These are phyloP conservation scores for Enteromius unitaeniatus DNA, from an alignment of 2,797 vertebrate genomes.

Conservation along the genomic window DNA sequence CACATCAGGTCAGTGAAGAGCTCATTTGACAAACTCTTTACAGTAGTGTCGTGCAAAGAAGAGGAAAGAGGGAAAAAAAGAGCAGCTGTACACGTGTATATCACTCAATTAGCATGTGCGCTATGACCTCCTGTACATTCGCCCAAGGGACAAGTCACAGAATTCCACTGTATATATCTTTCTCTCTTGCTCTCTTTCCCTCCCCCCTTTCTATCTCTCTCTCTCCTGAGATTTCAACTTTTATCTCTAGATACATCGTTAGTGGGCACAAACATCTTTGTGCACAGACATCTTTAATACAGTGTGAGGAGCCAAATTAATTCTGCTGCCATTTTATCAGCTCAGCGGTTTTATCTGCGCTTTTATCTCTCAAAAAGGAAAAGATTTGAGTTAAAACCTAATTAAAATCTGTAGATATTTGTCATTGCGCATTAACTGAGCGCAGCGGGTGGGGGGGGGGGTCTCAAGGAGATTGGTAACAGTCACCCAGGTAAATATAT, in stretches of 20 bases:
- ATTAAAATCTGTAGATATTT: slow-evolving; percentile 42
- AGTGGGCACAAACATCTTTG: slow-evolving; percentile 43
- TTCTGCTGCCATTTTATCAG: slow-evolving; percentile 41
- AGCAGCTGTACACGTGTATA: slow-evolving; percentile 40
- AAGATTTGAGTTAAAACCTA: slow-evolving; percentile 42
- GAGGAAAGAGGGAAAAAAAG: background rate
- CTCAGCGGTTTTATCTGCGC: slow-evolving; percentile 30
- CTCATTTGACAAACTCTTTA: slow-evolving; percentile 18
- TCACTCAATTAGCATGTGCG: slow-evolving; percentile 54
- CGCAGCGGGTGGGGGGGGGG: background rate
- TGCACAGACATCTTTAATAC: slow-evolving; percentile 29
- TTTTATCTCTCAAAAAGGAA: slow-evolving; percentile 28
- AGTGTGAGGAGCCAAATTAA: slow-evolving; percentile 13
- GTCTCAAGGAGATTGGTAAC: background rate
- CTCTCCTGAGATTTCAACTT: slow-evolving; percentile 45
- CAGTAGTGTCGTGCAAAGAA: slow-evolving; percentile 15
- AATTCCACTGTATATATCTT: slow-evolving; percentile 43
- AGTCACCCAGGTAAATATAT: background rate
- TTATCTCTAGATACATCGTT: slow-evolving; percentile 53
- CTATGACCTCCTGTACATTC: slow-evolving; percentile 43
- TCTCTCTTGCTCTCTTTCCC: background rate
- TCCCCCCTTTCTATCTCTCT: background rate
- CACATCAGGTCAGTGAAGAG: slow-evolving; percentile 32
- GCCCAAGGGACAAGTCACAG: slow-evolving; percentile 47
- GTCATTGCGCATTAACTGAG: slow-evolving; percentile 28